Evolutionary conservation across 1,140 invertebrate species (phyloP).

Genomic region (Cydia fagiglandana): DNA sequence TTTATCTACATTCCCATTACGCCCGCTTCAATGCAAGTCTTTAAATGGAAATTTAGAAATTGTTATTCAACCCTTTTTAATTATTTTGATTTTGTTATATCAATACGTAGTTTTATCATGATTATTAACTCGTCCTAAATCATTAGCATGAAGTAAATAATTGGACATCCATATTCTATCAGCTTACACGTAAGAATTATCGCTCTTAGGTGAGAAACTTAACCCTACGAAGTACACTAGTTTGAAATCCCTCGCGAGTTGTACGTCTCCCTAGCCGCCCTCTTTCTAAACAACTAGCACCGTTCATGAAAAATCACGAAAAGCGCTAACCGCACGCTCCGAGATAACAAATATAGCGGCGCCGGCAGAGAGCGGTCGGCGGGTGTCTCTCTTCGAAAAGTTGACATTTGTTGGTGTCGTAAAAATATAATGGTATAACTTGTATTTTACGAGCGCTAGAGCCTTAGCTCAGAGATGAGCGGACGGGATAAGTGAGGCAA

Average conservation of each 20-base stretch:
- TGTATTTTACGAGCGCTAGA: slow-evolving; percentile 60
- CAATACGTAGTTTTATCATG: neutral
- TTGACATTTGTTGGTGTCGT: slow-evolving; percentile 65
- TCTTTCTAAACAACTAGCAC: slow-evolving; percentile 41
- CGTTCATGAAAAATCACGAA: slow-evolving; percentile 48
- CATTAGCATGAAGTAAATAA: no score
- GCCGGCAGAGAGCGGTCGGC: slow-evolving; percentile 34
- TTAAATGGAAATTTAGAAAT: slow-evolving; percentile 1
- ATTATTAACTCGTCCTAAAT: neutral
- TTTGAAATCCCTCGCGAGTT: slow-evolving; percentile 8
- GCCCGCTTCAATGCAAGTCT: slow-evolving; percentile 16
- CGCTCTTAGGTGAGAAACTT: neutral
- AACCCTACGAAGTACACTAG: neutral
- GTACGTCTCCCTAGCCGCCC: neutral
- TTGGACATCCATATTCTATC: no score
- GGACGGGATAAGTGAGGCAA: slow-evolving; percentile 42
- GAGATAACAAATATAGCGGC: slow-evolving; percentile 47
- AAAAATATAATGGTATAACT: slow-evolving; percentile 65
- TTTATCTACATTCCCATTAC: slow-evolving; percentile 28
- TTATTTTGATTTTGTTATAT: neutral
- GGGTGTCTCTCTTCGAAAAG: slow-evolving; percentile 52
- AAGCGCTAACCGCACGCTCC: slow-evolving; percentile 33
- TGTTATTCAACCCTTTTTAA: neutral
- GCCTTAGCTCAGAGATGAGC: slow-evolving; percentile 43
- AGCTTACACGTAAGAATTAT: neutral